Percentiles rank a stretch among this genome's conserved stretches.
Evolutionary conservation across 2,888 invertebrate genomes (phyloP).

Genomic region (Hirtodrosophila alboralis): DNA sequence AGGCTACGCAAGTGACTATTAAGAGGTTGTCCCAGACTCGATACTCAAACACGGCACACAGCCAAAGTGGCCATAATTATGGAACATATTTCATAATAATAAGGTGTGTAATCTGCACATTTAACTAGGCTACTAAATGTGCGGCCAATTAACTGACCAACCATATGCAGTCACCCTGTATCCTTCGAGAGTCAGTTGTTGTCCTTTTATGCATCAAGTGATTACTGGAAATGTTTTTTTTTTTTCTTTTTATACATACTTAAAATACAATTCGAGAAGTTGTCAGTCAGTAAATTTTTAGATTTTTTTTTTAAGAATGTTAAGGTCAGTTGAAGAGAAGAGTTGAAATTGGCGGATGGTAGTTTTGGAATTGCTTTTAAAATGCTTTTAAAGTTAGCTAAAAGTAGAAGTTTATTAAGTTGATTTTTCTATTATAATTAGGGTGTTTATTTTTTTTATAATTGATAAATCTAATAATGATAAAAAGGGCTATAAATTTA

Average conservation of each 20-base stretch:
- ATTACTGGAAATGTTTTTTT: slow-evolving; percentile 32
- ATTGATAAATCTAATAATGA: too few species aligned
- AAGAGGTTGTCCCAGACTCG: slow-evolving; percentile 60
- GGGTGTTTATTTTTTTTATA: too few species aligned
- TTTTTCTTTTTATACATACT: slow-evolving; percentile 58
- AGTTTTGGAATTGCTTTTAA: too few species aligned
- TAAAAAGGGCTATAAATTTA: too few species aligned
- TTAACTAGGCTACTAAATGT: slow-evolving; percentile 62
- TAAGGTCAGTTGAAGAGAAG: neutral
- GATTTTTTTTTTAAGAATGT: slow-evolving; percentile 1
- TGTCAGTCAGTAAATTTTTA: slow-evolving; percentile 18
- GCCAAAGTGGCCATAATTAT: slow-evolving; percentile 69
- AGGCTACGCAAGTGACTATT: slow-evolving; percentile 58
- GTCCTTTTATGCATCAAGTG: slow-evolving; percentile 20
- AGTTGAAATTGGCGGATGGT: too few species aligned
- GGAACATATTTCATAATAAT: slow-evolving; percentile 78
- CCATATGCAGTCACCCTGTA: slow-evolving; percentile 7
- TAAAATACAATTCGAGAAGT: slow-evolving; percentile 55
- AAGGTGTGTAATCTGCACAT: slow-evolving; percentile 78
- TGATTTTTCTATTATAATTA: too few species aligned
- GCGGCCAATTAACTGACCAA: slow-evolving; percentile 55
- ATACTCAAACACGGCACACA: slow-evolving; percentile 23
- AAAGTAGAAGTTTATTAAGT: too few species aligned
- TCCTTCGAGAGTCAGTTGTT: neutral
- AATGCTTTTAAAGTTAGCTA: too few species aligned